Evolutionary conservation across 2,797 vertebrate species (phyloP).

Genomic region (Heliangelus exortis): DNA sequence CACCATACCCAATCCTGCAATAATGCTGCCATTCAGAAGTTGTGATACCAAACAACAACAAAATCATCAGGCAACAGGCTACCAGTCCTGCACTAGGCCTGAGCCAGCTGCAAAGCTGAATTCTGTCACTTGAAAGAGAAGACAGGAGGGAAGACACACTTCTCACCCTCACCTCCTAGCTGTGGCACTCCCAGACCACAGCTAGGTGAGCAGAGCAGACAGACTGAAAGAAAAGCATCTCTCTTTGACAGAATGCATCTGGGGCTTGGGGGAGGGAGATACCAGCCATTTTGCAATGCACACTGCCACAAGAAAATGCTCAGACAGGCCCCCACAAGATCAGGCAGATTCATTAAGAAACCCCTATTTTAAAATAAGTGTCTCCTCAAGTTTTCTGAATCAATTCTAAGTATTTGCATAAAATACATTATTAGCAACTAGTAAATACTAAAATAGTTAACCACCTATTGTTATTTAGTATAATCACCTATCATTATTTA

Average conservation of each 20-base stretch:
- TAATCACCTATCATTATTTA: not conserved
- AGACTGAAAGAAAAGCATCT: not conserved
- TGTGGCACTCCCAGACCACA: not conserved
- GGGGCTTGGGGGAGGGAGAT: not conserved
- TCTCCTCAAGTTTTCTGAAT: not conserved
- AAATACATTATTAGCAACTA: not conserved
- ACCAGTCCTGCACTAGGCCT: not conserved
- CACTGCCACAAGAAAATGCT: not conserved
- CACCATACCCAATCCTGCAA: not conserved
- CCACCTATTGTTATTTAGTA: not conserved
- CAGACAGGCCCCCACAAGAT: not conserved
- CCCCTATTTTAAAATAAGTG: not conserved
- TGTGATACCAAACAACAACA: not conserved
- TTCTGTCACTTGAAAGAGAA: not conserved
- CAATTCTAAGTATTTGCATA: not conserved
- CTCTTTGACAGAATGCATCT: not conserved
- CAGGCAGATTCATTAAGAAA: not conserved
- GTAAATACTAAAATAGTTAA: not conserved
- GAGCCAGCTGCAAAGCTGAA: not conserved
- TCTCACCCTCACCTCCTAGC: not conserved
- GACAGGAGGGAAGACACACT: rapidly evolving
- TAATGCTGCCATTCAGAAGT: not conserved
- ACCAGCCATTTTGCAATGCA: not conserved
- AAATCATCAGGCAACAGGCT: not conserved
- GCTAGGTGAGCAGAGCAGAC: not conserved